phyloP scores from a whole-genome alignment of 1,140 invertebrate species.

The Phymastichus coffea region DNA sequence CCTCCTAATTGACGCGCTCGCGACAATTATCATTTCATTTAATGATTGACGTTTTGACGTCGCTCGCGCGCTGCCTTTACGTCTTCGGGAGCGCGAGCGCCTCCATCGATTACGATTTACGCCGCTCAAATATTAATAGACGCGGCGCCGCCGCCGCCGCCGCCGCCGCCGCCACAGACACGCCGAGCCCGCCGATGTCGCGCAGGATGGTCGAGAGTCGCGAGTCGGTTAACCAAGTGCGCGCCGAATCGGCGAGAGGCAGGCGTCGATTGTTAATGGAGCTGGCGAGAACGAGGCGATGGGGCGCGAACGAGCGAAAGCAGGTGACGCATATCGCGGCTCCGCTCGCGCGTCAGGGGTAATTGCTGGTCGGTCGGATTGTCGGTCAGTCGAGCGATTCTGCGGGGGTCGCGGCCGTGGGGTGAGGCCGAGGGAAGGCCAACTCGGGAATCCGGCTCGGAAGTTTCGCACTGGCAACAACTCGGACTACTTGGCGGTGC shows the following conservation, averaged over 20 bases:
- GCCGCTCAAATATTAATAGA: slow-evolving; percentile 4
- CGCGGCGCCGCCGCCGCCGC: neutral
- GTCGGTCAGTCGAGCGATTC: slow-evolving; percentile 39
- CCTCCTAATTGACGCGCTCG: slow-evolving; percentile 20
- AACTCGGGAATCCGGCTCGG: slow-evolving; percentile 15
- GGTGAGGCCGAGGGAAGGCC: slow-evolving; percentile 30
- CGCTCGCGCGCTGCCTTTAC: slow-evolving; percentile 12
- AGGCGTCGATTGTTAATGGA: neutral
- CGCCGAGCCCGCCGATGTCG: too few relatives aligned
- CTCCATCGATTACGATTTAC: slow-evolving; percentile 15
- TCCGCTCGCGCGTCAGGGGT: too few relatives aligned
- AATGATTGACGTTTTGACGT: slow-evolving; percentile 28
- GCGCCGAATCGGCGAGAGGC: too few relatives aligned
- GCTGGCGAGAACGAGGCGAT: neutral
- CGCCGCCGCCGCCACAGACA: too few relatives aligned
- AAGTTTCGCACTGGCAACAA: slow-evolving; percentile 37
- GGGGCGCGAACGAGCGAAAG: neutral
- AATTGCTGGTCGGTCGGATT: slow-evolving; percentile 41
- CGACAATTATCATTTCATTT: slow-evolving; percentile 26
- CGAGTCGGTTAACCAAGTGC: slow-evolving; percentile 4
- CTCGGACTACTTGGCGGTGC: neutral
- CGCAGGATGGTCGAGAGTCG: neutral
- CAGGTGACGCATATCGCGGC: too few relatives aligned
- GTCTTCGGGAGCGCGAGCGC: neutral
- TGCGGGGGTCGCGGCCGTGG: slow-evolving; percentile 21